phyloP scores from a whole-genome alignment of 2,888 invertebrate species.

The Magallana nippona region DNA sequence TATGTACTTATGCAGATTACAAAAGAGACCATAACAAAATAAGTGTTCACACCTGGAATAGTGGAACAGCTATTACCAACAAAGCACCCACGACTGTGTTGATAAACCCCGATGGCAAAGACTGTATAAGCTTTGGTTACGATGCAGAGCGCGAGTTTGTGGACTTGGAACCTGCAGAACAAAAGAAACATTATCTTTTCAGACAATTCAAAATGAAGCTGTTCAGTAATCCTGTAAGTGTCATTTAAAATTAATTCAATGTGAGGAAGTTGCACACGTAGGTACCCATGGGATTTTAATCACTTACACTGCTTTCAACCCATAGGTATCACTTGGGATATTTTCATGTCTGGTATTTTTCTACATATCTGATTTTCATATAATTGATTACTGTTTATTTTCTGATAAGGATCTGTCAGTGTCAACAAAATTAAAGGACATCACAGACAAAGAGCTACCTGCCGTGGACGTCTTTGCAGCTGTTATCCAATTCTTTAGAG shows the following conservation, averaged over 20 bases:
- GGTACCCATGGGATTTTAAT: too few species aligned
- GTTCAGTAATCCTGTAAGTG: constrained; percentile 37
- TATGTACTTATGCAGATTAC: constrained; percentile 32
- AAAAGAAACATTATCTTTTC: constrained; percentile 39
- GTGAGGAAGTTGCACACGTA: too few species aligned
- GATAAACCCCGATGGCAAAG: constrained; percentile 6
- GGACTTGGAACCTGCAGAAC: constrained; percentile 21
- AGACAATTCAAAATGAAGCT: constrained; percentile 44
- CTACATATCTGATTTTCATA: too few species aligned
- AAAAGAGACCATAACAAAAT: constrained; percentile 35
- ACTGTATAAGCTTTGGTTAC: constrained; percentile 40
- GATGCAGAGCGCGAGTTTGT: constrained; percentile 40
- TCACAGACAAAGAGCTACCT: constrained; percentile 35
- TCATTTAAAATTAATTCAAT: not conserved
- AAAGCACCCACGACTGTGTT: constrained; percentile 44
- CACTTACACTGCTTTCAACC: too few species aligned
- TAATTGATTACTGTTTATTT: not conserved
- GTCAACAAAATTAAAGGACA: constrained; percentile 32
- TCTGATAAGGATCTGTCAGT: not conserved
- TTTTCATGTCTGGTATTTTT: too few species aligned
- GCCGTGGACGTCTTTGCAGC: constrained; percentile 41
- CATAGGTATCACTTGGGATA: too few species aligned
- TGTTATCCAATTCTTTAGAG: constrained; percentile 33
- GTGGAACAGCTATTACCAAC: constrained; percentile 2
- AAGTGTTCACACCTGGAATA: constrained; percentile 34